A percentile compares a stretch with the other conserved stretches of the same genome.
These are phyloP conservation scores for Agonopterix subpropinquella DNA, from an alignment of 2,888 invertebrate species.

Conservation along the genomic window DNA sequence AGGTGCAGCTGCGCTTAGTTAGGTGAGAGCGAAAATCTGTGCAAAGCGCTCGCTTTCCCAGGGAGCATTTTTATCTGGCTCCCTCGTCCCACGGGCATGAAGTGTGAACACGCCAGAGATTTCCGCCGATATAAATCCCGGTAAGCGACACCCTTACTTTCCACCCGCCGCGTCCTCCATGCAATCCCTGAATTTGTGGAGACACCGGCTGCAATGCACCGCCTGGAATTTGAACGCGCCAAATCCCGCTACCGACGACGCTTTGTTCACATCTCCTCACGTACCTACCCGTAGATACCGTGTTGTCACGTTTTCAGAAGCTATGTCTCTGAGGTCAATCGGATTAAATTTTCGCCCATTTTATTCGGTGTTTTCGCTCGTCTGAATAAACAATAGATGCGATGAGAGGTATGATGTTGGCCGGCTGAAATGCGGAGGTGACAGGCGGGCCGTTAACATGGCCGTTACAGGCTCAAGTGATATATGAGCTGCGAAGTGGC, in stretches of 20 bases:
- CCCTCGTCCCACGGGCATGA: constrained; percentile 40
- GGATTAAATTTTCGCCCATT: neutral
- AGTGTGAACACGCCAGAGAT: constrained; percentile 61
- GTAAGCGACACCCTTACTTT: constrained; percentile 55
- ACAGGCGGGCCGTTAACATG: constrained; percentile 66
- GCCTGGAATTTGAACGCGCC: constrained; percentile 48
- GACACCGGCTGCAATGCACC: constrained; percentile 47
- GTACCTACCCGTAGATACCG: neutral
- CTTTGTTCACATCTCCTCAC: constrained; percentile 4
- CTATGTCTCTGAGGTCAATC: neutral
- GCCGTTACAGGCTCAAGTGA: constrained; percentile 65
- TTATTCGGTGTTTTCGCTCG: neutral
- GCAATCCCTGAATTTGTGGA: constrained; percentile 61
- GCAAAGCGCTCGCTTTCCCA: constrained; percentile 40
- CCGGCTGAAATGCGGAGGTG: constrained; percentile 58
- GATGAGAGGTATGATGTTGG: constrained; percentile 29
- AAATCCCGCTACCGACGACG: constrained; percentile 24
- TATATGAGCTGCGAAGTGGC: constrained; percentile 73
- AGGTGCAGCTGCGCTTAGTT: constrained; percentile 9
- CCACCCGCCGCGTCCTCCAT: constrained; percentile 40
- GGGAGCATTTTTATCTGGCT: constrained; percentile 48
- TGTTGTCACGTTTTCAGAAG: constrained; percentile 2
- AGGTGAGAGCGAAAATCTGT: constrained; percentile 28
- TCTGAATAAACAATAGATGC: constrained; percentile 11
- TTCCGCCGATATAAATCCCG: constrained; percentile 64